phyloP scores from a whole-genome alignment of 2,888 invertebrate species.

The Ischnura elegans region DNA sequence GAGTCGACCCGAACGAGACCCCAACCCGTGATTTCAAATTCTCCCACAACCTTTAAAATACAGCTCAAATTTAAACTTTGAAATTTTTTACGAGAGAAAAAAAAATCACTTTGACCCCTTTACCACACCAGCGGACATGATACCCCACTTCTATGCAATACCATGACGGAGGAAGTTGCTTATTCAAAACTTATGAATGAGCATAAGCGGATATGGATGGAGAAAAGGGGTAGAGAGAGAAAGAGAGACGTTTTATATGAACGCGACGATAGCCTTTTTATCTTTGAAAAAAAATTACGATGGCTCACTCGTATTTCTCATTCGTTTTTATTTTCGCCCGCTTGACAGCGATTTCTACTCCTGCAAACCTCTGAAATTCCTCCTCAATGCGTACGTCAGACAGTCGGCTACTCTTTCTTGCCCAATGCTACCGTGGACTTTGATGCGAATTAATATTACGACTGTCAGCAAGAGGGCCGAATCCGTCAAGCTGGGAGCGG shows the following conservation, averaged over 20 bases:
- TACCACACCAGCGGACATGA: background rate
- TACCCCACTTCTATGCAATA: background rate
- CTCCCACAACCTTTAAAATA: background rate
- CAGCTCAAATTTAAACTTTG: background rate
- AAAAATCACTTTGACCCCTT: background rate
- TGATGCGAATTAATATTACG: background rate
- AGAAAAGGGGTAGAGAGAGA: background rate
- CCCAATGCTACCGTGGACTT: background rate
- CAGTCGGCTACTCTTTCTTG: too few species aligned
- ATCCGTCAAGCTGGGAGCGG: background rate
- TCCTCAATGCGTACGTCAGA: background rate
- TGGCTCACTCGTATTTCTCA: background rate
- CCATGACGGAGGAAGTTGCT: conserved; percentile 36
- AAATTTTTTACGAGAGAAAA: background rate
- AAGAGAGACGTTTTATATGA: background rate
- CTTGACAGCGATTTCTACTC: background rate
- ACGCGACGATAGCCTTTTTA: background rate
- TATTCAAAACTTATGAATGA: conserved; percentile 45
- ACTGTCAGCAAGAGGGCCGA: background rate
- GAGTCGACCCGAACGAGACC: too few species aligned
- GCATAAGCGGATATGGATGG: background rate
- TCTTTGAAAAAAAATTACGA: background rate
- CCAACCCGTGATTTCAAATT: too few species aligned
- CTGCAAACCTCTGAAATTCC: background rate
- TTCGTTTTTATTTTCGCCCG: background rate